Conservation (phyloP, 2,113 vertebrate genomes). For the Microtus pennsylvanicus region DNA sequence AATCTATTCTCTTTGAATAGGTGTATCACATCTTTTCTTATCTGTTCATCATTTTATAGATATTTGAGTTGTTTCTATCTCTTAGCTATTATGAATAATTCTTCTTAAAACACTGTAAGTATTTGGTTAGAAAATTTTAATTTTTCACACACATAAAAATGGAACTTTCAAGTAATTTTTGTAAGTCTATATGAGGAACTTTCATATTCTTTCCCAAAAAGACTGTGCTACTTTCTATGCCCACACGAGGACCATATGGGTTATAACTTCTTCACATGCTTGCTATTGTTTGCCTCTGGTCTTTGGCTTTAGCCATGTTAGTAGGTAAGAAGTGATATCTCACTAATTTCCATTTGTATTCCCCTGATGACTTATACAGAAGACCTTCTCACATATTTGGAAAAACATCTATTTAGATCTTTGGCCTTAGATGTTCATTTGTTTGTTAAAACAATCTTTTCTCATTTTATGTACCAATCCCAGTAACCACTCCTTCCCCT, state of each 20-base stretch:
- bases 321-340: not conserved
- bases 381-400: not conserved
- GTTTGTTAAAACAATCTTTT: too few relatives aligned
- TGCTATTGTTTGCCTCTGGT: not conserved
- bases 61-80: not conserved
- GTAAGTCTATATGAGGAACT: not conserved
- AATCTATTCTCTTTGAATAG: not conserved
- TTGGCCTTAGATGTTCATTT: not conserved
- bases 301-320: not conserved
- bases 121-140: not conserved
- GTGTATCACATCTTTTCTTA: not conserved
- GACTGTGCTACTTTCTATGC: not conserved
- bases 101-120: not conserved
- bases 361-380: not conserved
- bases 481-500: too few relatives aligned
- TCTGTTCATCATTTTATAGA: not conserved
- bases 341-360: not conserved
- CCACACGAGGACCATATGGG: not conserved
- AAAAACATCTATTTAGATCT: not conserved
- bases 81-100: not conserved
- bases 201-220: not conserved
- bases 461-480: too few relatives aligned
- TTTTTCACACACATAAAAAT: not conserved
- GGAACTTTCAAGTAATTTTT: not conserved
- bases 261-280: not conserved